Conservation (phyloP, 2,113 vertebrate species). For the Panurus biarmicus region DNA sequence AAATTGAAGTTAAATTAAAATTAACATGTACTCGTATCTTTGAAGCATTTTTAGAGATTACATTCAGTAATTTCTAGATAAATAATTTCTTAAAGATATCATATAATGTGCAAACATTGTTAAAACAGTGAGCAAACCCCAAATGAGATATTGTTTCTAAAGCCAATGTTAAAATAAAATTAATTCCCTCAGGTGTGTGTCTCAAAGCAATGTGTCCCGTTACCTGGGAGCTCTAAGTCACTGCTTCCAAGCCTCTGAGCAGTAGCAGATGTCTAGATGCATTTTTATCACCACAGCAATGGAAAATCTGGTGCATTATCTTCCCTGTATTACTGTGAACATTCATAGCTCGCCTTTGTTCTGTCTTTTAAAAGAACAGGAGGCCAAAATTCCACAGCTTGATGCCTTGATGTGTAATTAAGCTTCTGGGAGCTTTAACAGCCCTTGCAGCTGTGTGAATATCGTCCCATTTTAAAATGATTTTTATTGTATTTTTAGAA, state of each 20-base stretch:
- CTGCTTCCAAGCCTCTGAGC: background rate
- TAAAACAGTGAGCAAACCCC: background rate
- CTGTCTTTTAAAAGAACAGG: background rate
- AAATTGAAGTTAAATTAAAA: background rate
- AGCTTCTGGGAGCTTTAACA: background rate
- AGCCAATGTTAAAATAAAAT: background rate
- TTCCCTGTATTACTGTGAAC: background rate
- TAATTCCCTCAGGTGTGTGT: background rate
- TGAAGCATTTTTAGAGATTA: background rate
- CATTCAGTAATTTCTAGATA: background rate
- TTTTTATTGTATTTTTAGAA: background rate
- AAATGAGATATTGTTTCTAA: background rate
- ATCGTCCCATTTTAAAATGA: background rate
- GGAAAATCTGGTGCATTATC: background rate
- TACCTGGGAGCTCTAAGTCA: background rate
- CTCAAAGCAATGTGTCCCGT: fast-evolving
- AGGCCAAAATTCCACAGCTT: background rate
- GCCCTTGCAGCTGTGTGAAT: background rate
- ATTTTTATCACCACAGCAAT: fast-evolving
- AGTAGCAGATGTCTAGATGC: background rate
- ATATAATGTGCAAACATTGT: background rate
- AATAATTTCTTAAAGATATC: background rate
- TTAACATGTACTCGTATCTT: background rate
- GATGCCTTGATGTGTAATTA: background rate
- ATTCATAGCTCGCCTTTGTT: background rate